phyloP scores from a whole-genome alignment of 1,140 invertebrate species.

The Gonioctena quinquepunctata region DNA sequence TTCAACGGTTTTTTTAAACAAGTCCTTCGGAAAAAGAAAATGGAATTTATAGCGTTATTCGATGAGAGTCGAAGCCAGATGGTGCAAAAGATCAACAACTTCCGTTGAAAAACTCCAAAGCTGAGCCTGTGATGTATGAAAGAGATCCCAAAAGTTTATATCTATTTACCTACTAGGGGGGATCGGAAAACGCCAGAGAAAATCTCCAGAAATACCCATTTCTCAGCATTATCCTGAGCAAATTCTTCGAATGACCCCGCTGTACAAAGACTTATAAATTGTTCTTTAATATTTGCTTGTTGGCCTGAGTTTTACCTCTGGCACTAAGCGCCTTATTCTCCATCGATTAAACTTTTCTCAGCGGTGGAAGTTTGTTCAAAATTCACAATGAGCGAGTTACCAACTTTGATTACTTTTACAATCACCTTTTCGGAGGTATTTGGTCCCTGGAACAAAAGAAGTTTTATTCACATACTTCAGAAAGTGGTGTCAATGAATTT shows the following conservation, averaged over 20 bases:
- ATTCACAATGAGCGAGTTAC: slow-evolving; percentile 34
- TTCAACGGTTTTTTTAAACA: too few species aligned
- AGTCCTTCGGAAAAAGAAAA: too few species aligned
- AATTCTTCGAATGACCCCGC: background rate
- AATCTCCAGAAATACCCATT: background rate
- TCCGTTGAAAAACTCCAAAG: background rate
- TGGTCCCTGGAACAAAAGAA: background rate
- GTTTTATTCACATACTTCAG: background rate
- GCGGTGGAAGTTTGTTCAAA: slow-evolving; percentile 25
- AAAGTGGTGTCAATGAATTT: background rate
- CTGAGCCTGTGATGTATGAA: background rate
- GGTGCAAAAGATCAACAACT: background rate
- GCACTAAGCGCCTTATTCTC: slow-evolving; percentile 31
- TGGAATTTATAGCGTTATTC: background rate
- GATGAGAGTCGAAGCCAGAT: background rate
- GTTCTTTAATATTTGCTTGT: slow-evolving; percentile 13
- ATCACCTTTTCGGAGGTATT: slow-evolving; percentile 31
- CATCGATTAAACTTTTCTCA: slow-evolving; percentile 34
- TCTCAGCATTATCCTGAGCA: background rate
- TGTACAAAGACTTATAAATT: slow-evolving; percentile 11
- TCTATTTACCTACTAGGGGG: background rate
- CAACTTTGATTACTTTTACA: slow-evolving; percentile 38
- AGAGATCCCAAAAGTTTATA: background rate
- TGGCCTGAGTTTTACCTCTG: slow-evolving; percentile 17
- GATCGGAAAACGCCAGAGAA: background rate